Evolutionary conservation across 1,140 invertebrate species (phyloP).

Genomic region (Drosophila rufa): DNA sequence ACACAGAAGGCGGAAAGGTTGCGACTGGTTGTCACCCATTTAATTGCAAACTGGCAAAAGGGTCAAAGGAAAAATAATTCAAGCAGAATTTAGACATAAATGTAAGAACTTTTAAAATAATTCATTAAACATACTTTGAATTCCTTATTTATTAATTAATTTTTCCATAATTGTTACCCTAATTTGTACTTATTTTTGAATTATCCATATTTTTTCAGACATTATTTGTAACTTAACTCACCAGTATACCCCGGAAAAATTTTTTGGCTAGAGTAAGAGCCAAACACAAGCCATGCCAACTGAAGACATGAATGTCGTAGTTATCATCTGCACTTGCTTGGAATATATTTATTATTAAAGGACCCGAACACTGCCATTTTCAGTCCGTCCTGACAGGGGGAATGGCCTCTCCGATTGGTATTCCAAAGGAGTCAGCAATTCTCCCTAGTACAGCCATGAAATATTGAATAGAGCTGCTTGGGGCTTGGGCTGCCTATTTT

Average conservation of each 20-base stretch:
- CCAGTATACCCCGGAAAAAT: not conserved
- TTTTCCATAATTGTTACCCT: too few species aligned
- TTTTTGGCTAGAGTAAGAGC: not conserved
- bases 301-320: constrained; percentile 10
- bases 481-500: constrained; percentile 49
- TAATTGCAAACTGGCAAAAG: not conserved
- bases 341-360: constrained; percentile 15
- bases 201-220: too few species aligned
- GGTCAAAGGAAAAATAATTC: not conserved
- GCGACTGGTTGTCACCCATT: not conserved
- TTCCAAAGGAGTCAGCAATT: constrained; percentile 37
- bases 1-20: not conserved
- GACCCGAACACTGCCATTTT: constrained; percentile 7
- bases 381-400: constrained; percentile 7
- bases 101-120: too few species aligned
- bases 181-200: too few species aligned
- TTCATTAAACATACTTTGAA: too few species aligned
- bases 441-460: constrained; percentile 55
- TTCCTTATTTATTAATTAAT: too few species aligned
- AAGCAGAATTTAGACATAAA: too few species aligned
- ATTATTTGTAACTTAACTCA: not conserved
- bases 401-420: constrained; percentile 46
- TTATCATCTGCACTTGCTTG: constrained; percentile 24
- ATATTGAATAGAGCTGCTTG: constrained; percentile 56
- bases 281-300: constrained; percentile 25